Conservation (phyloP, 30 jellyfish, hydroid and myxozoan species). For the Morbakka virulenta region DNA sequence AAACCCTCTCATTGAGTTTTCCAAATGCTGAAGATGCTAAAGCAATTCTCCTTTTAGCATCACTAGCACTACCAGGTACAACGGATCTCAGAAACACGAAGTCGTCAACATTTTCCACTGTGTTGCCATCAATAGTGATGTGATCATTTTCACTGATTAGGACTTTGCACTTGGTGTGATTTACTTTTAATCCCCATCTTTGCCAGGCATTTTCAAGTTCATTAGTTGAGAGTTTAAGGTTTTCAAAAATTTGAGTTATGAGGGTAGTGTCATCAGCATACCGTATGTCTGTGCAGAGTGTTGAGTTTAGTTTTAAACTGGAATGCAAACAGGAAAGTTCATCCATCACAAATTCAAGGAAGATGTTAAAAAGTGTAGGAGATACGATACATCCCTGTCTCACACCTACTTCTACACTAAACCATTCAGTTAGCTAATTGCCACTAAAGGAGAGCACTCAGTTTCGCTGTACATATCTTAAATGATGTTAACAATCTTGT, state of each 20-base stretch:
- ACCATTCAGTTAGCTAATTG: conserved; percentile 56
- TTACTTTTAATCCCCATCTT: conserved; percentile 45
- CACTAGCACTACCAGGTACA: too few relatives aligned
- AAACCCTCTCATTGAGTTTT: too few relatives aligned
- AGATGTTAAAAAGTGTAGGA: conserved; percentile 40
- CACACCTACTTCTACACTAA: conserved; percentile 44
- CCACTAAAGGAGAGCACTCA: conserved; percentile 27
- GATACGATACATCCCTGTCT: conserved; percentile 61
- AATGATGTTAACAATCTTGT: conserved; percentile 20
- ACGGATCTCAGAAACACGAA: too few relatives aligned
- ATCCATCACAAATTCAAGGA: conserved; percentile 55
- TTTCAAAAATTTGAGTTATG: conserved; percentile 15
- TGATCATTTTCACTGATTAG: too few relatives aligned
- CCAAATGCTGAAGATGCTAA: too few relatives aligned
- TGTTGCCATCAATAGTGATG: too few relatives aligned
- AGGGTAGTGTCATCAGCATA: conserved; percentile 66
- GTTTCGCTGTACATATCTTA: conserved; percentile 25
- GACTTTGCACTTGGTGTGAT: conserved; percentile 38
- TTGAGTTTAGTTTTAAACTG: too few relatives aligned
- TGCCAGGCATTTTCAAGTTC: conserved; percentile 40
- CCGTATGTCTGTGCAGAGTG: neutral
- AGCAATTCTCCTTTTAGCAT: too few relatives aligned
- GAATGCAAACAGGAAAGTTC: too few relatives aligned
- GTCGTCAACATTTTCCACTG: too few relatives aligned
- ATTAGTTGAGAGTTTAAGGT: conserved; percentile 24